phyloP scores from a whole-genome alignment of 2,888 invertebrate species.

The Caprella mutica region DNA sequence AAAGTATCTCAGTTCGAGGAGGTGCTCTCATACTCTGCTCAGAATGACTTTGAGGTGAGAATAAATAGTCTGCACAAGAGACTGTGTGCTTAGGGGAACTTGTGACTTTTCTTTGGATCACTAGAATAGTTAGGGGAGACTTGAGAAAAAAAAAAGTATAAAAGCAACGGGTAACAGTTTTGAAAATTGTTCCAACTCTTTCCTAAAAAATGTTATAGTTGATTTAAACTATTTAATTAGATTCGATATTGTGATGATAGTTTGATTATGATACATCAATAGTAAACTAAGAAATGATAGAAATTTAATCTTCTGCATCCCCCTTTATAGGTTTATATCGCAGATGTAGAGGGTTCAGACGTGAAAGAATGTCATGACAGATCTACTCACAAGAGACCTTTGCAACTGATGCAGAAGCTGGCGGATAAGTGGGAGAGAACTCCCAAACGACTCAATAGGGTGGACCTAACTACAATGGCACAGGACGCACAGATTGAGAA shows the following conservation, averaged over 20 bases:
- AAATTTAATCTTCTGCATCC: too few relatives aligned
- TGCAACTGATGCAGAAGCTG: slow-evolving; percentile 64
- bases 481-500: slow-evolving; percentile 72
- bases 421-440: slow-evolving; percentile 61
- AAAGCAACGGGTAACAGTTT: too few relatives aligned
- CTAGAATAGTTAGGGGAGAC: too few relatives aligned
- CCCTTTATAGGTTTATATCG: slow-evolving; percentile 82
- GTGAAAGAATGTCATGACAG: slow-evolving; percentile 62
- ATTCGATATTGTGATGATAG: too few relatives aligned
- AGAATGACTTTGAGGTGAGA: slow-evolving; percentile 67
- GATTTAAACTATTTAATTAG: too few relatives aligned
- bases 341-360: slow-evolving; percentile 68
- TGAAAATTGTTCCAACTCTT: too few relatives aligned
- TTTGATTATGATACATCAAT: too few relatives aligned
- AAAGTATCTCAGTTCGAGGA: slow-evolving; percentile 70
- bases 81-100: too few relatives aligned
- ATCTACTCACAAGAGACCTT: slow-evolving; percentile 69
- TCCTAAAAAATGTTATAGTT: too few relatives aligned
- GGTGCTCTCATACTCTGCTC: slow-evolving; percentile 75
- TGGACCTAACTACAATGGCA: slow-evolving; percentile 71
- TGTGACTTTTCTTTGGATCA: too few relatives aligned
- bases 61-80: background rate
- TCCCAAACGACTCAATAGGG: slow-evolving; percentile 63
- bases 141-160: too few relatives aligned
- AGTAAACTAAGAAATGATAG: too few relatives aligned